Percentiles rank a stretch among this genome's conserved stretches.
Conservation (phyloP, 2,797 vertebrate species). For the Acrossocheilus fasciatus region DNA sequence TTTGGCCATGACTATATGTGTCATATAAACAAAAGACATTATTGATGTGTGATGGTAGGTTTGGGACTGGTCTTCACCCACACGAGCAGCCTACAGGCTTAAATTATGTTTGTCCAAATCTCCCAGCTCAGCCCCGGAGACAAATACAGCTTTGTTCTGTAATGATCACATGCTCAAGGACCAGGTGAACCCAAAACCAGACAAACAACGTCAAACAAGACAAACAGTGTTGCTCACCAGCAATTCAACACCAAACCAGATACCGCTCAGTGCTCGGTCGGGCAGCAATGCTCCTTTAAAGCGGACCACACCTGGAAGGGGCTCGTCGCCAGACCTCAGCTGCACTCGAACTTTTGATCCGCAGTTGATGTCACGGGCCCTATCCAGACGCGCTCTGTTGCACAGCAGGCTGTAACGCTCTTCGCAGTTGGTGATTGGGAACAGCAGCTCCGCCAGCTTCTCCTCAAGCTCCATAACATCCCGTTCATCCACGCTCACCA, state of each 20-base stretch:
- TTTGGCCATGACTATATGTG: neutral
- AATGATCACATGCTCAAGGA: slow-evolving; percentile 53
- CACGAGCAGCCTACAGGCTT: slow-evolving; percentile 60
- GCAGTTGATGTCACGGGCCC: slow-evolving; percentile 90
- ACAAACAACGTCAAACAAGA: neutral
- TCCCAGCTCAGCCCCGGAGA: slow-evolving; percentile 54
- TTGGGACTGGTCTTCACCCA: slow-evolving; percentile 66
- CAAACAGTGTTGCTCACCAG: slow-evolving; percentile 83
- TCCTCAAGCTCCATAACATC: slow-evolving; percentile 92
- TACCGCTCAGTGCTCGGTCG: slow-evolving; percentile 90
- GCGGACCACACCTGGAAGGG: slow-evolving; percentile 93
- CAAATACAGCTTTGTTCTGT: slow-evolving; percentile 68
- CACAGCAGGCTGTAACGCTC: slow-evolving; percentile 91
- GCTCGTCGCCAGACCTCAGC: slow-evolving; percentile 90
- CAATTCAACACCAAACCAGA: slow-evolving; percentile 97
- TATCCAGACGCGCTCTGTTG: slow-evolving; percentile 86
- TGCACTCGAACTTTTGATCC: slow-evolving; percentile 94
- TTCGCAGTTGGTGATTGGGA: slow-evolving; percentile 98
- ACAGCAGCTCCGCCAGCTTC: slow-evolving; percentile 91
- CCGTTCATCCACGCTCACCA: slow-evolving; percentile 92
- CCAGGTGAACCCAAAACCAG: neutral
- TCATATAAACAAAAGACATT: slow-evolving; percentile 10
- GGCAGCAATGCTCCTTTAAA: slow-evolving; percentile 94
- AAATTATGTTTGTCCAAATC: neutral
- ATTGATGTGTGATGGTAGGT: slow-evolving; percentile 36